Evolutionary conservation across 30 jellyfish, hydroid and myxozoan species (phyloP).

Genomic region (Aurelia aurita complex sp. Pacific): DNA sequence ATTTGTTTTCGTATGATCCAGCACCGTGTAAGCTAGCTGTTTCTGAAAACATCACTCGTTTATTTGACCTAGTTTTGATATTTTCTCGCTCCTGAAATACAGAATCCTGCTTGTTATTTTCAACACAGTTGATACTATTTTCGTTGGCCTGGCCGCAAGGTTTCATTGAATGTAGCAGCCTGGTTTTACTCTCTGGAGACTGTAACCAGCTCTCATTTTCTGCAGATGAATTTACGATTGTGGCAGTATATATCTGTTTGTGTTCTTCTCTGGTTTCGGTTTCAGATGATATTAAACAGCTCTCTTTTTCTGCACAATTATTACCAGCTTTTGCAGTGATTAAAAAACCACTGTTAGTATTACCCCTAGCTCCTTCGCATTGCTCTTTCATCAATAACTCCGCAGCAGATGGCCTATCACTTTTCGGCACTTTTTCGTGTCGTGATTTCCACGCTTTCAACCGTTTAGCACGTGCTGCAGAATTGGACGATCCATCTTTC

Average conservation of each 20-base stretch:
- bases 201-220: background rate
- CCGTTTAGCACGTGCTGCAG: slow-evolving; percentile 29
- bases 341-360: background rate
- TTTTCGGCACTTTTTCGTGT: slow-evolving; percentile 2
- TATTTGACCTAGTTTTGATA: background rate
- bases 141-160: background rate
- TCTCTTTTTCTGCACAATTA: background rate
- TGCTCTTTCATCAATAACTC: background rate
- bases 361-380: background rate
- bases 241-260: background rate
- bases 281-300: too few relatives aligned
- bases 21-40: slow-evolving; percentile 1
- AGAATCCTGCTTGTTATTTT: too few relatives aligned
- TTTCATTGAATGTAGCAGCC: background rate
- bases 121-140: background rate
- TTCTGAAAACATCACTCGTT: slow-evolving; percentile 3
- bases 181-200: background rate
- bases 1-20: background rate
- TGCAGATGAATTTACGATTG: background rate
- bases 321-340: background rate
- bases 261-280: background rate
- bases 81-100: background rate
- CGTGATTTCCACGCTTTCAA: slow-evolving; percentile 50
- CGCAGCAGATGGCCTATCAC: slow-evolving; percentile 8
- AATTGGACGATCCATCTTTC: slow-evolving; percentile 19